Conservation (phyloP, 2,888 invertebrate genomes). For the Leptinotarsa rubiginosa region DNA sequence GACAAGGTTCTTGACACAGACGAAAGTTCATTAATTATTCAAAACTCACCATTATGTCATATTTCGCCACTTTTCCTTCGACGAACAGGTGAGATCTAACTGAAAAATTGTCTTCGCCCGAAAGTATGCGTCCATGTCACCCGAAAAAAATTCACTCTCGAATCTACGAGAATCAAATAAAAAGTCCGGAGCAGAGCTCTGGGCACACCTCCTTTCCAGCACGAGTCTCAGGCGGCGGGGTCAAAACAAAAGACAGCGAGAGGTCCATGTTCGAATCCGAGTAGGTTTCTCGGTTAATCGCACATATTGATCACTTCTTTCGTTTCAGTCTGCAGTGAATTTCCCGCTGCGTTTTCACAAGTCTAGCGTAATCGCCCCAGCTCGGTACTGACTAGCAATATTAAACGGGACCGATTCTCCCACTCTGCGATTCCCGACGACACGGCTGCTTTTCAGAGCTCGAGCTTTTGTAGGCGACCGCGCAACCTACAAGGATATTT, state of each 20-base stretch:
- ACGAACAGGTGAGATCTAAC: not conserved
- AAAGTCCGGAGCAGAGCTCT: not conserved
- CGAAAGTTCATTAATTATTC: slow-evolving; percentile 1
- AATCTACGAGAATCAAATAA: not conserved
- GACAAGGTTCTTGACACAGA: not conserved
- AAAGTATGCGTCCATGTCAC: slow-evolving; percentile 55
- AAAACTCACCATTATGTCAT: slow-evolving; percentile 62
- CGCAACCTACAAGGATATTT: slow-evolving; percentile 47
- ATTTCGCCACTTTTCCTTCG: slow-evolving; percentile 48
- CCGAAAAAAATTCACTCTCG: slow-evolving; percentile 33
- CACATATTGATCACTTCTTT: slow-evolving; percentile 32
- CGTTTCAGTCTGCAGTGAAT: slow-evolving; percentile 18
- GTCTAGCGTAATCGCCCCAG: slow-evolving; percentile 29
- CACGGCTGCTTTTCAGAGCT: slow-evolving; percentile 43
- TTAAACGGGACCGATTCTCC: slow-evolving; percentile 38
- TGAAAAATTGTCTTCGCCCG: slow-evolving; percentile 24
- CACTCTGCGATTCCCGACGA: slow-evolving; percentile 39
- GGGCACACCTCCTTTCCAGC: slow-evolving; percentile 49
- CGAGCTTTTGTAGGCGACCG: slow-evolving; percentile 52
- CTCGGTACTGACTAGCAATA: slow-evolving; percentile 37
- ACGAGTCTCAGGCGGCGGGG: slow-evolving; percentile 34
- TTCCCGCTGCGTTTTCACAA: slow-evolving; percentile 25
- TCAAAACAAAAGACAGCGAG: slow-evolving; percentile 37
- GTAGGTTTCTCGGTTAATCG: slow-evolving; percentile 28
- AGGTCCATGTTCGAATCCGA: slow-evolving; percentile 36